These are phyloP conservation scores for Sander vitreus DNA, from an alignment of 2,113 vertebrate species.

Conservation along the genomic window DNA sequence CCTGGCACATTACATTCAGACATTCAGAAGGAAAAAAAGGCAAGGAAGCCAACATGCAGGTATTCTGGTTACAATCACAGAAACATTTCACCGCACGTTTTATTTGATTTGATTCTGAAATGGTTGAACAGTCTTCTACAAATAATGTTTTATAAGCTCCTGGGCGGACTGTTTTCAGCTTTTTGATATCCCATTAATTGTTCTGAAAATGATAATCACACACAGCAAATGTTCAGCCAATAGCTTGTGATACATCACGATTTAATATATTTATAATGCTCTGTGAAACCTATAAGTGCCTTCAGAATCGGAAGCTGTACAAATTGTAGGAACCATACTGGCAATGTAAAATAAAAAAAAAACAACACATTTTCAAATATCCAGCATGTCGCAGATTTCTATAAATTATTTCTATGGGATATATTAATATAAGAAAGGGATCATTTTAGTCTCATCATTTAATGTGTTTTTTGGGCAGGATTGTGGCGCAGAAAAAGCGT, in stretches of 20 bases:
- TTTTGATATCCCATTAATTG: constrained; percentile 12
- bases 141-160: neutral
- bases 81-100: constrained; percentile 51
- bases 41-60: constrained; percentile 27
- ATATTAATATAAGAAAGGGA: neutral
- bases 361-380: constrained; percentile 49
- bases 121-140: neutral
- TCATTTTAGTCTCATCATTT: neutral
- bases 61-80: constrained; percentile 55
- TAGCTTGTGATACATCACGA: constrained; percentile 89
- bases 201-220: constrained; percentile 39
- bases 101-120: constrained; percentile 39
- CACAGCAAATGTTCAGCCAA: constrained; percentile 75
- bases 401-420: neutral
- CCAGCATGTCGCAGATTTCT: neutral
- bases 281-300: constrained; percentile 80
- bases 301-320: constrained; percentile 70
- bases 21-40: constrained; percentile 8
- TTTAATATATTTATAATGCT: constrained; percentile 89
- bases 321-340: constrained; percentile 62
- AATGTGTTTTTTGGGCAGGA: neutral
- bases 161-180: neutral
- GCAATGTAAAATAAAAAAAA: constrained; percentile 66
- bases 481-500: neutral
- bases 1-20: constrained; percentile 67